Percentiles rank a stretch among this genome's conserved stretches.
These are phyloP conservation scores for Sterrhoptilus dennistouni DNA, from an alignment of 2,113 vertebrate species.

Conservation along the genomic window DNA sequence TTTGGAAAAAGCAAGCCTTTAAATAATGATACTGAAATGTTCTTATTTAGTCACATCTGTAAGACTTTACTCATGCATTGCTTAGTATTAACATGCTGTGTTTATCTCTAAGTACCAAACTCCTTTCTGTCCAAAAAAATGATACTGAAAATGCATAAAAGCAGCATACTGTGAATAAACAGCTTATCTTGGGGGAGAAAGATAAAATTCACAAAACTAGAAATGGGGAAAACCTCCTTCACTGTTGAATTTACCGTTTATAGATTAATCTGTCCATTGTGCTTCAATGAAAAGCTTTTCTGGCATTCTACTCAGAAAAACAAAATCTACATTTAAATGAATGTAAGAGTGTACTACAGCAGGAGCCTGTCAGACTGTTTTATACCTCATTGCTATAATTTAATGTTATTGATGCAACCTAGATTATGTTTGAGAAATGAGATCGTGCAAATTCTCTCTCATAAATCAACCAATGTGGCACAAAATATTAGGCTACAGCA, in stretches of 20 bases:
- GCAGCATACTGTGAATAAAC: slow-evolving; percentile 72
- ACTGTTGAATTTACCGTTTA: slow-evolving; percentile 69
- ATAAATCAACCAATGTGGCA: slow-evolving; percentile 42
- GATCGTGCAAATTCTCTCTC: slow-evolving; percentile 33
- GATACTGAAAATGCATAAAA: slow-evolving; percentile 67
- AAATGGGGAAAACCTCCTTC: slow-evolving; percentile 65
- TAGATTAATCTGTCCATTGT: slow-evolving; percentile 74
- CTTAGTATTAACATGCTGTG: slow-evolving; percentile 40
- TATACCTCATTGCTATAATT: slow-evolving; percentile 65
- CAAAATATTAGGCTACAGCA: slow-evolving; percentile 42
- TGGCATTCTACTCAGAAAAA: slow-evolving; percentile 70
- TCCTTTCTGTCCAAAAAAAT: slow-evolving; percentile 44
- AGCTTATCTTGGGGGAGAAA: slow-evolving; percentile 71
- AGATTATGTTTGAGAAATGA: slow-evolving; percentile 66
- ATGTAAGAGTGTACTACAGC: slow-evolving; percentile 65
- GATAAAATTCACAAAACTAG: slow-evolving; percentile 67
- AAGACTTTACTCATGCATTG: slow-evolving; percentile 37
- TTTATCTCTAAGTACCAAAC: slow-evolving; percentile 69
- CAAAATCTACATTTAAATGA: slow-evolving; percentile 77
- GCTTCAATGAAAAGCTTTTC: slow-evolving; percentile 67
- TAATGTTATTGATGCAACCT: slow-evolving; percentile 66
- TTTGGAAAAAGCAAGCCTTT: neutral
- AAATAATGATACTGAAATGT: neutral
- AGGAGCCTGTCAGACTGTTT: slow-evolving; percentile 60
- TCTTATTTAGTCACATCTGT: slow-evolving; percentile 21